Percentiles rank a stretch among this genome's conserved stretches.
Conservation (phyloP, 1,140 invertebrate species). For the Panagrolaimus sp. region DNA sequence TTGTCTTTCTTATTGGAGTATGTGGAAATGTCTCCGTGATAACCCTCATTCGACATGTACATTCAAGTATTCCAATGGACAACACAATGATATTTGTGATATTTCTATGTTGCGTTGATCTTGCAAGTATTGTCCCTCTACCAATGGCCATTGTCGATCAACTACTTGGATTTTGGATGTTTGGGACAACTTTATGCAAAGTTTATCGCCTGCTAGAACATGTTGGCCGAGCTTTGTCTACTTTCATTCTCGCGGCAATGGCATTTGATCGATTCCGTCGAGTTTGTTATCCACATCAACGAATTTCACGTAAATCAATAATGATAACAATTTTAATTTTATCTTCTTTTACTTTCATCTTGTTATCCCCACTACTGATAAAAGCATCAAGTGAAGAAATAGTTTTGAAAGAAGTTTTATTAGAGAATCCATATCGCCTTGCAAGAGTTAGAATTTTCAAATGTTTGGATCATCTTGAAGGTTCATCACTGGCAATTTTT, state of each 20-base stretch:
- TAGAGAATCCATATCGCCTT: slow-evolving; percentile 48
- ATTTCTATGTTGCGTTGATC: slow-evolving; percentile 53
- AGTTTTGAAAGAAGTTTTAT: slow-evolving; percentile 47
- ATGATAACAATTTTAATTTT: slow-evolving; percentile 39
- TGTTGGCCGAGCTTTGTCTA: slow-evolving; percentile 44
- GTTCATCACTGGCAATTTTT: slow-evolving; percentile 33
- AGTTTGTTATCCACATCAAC: slow-evolving; percentile 52
- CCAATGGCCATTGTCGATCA: slow-evolving; percentile 58
- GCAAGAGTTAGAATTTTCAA: slow-evolving; percentile 53
- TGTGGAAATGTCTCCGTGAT: slow-evolving; percentile 54
- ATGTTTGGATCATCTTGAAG: slow-evolving; percentile 54
- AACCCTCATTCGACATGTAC: slow-evolving; percentile 53
- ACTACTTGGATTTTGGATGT: slow-evolving; percentile 57
- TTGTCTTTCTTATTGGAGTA: slow-evolving; percentile 52
- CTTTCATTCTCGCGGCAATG: slow-evolving; percentile 52
- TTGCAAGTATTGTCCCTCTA: slow-evolving; percentile 48
- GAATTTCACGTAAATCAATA: slow-evolving; percentile 34
- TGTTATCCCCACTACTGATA: slow-evolving; percentile 45
- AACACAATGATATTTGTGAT: slow-evolving; percentile 55
- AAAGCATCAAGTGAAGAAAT: slow-evolving; percentile 44
- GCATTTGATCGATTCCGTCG: slow-evolving; percentile 47
- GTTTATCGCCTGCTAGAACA: slow-evolving; percentile 47
- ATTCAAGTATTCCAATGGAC: slow-evolving; percentile 42
- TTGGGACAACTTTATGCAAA: slow-evolving; percentile 49
- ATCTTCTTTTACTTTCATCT: slow-evolving; percentile 36